These are phyloP conservation scores for Xiphophorus couchianus DNA, from an alignment of 2,113 vertebrate genomes.

Conservation along the genomic window DNA sequence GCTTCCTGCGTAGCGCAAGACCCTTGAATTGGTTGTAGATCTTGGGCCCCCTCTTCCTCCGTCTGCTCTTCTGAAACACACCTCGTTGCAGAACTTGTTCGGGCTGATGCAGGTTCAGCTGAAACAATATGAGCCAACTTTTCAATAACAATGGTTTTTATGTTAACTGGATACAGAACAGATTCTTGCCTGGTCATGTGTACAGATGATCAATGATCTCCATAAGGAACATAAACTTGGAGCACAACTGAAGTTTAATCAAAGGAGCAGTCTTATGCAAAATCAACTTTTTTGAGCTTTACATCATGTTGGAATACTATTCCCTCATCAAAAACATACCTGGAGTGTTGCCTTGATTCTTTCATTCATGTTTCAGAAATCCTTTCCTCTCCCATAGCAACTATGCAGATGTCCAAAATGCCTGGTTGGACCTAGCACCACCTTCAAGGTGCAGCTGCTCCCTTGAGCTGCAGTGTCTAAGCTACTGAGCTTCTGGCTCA, in stretches of 20 bases:
- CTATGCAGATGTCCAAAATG: too few species aligned
- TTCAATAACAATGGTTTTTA: slow-evolving; percentile 11
- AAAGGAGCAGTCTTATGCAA: too few species aligned
- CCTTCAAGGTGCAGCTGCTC: too few species aligned
- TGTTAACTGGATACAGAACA: background rate
- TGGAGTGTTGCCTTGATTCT: too few species aligned
- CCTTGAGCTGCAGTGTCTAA: too few species aligned
- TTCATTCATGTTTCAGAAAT: too few species aligned
- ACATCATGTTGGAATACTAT: too few species aligned
- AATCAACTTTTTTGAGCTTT: too few species aligned
- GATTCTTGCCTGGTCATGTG: slow-evolving; percentile 4
- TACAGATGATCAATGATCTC: background rate
- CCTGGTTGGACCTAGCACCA: too few species aligned
- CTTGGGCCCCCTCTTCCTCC: background rate
- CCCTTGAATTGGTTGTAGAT: background rate
- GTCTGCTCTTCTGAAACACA: slow-evolving; percentile 5
- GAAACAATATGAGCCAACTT: slow-evolving; percentile 50
- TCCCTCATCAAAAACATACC: too few species aligned
- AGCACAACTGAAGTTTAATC: background rate
- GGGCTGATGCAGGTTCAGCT: slow-evolving; percentile 49
- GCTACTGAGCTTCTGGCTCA: too few species aligned
- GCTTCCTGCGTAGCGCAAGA: background rate
- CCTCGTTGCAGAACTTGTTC: slow-evolving; percentile 21
- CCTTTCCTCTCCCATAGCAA: too few species aligned
- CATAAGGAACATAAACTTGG: background rate